phyloP scores from a whole-genome alignment of 2,888 invertebrate genomes.

The Erebia epiphron region DNA sequence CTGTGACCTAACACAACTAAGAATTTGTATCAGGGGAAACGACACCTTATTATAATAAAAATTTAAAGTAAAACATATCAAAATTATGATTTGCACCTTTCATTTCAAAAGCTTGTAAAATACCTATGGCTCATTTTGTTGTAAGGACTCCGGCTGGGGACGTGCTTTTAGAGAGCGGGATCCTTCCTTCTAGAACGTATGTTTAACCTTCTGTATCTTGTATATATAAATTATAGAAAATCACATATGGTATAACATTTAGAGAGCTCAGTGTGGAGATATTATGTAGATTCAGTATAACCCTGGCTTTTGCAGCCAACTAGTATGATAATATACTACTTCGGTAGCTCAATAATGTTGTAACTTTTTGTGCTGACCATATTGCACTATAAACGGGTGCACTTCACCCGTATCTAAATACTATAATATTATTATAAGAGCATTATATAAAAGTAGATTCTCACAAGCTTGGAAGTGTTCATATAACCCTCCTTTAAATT shows the following conservation, averaged over 20 bases:
- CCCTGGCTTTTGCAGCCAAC: not conserved
- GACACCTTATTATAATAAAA: no score
- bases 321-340: not conserved
- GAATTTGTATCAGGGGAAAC: not conserved
- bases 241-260: constrained; percentile 1
- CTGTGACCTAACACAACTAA: not conserved
- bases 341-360: not conserved
- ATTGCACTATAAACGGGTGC: not conserved
- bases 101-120: constrained; percentile 45
- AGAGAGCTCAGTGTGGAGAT: not conserved
- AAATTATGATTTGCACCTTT: constrained; percentile 2
- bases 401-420: not conserved
- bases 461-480: not conserved
- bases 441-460: not conserved
- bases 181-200: constrained; percentile 68
- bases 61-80: no score
- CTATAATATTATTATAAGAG: no score
- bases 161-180: constrained; percentile 74
- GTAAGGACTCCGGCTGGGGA: constrained; percentile 76
- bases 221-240: not conserved
- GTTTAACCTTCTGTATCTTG: constrained; percentile 45
- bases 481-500: not conserved
- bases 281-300: not conserved
- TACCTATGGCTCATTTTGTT: constrained; percentile 51
- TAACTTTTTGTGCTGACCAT: not conserved